Conservation (phyloP, 2,888 invertebrate genomes). For the Drosophila paucipuncta region DNA sequence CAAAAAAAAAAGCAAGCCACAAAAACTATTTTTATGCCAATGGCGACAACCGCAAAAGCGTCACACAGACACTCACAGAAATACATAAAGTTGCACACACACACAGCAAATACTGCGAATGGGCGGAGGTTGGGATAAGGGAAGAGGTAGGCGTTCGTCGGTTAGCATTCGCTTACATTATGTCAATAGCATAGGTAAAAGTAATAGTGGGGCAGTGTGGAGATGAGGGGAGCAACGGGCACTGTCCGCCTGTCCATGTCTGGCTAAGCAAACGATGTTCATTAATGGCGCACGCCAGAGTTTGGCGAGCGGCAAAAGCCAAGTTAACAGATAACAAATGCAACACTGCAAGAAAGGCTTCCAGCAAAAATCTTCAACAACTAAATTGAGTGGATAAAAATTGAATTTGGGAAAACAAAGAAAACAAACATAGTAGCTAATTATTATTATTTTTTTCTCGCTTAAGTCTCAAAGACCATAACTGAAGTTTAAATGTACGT, state of each 20-base stretch:
- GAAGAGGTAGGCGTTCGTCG: constrained; percentile 6
- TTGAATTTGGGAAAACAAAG: background rate
- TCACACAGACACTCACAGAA: constrained; percentile 36
- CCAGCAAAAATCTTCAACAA: background rate
- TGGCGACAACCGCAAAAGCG: constrained; percentile 64
- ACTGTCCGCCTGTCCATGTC: constrained; percentile 52
- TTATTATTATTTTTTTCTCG: no score
- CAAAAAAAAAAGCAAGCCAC: constrained; percentile 26
- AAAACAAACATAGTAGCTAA: background rate
- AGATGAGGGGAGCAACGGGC: background rate
- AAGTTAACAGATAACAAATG: constrained; percentile 73
- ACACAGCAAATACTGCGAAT: constrained; percentile 22
- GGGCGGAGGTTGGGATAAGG: background rate
- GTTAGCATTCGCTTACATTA: constrained; percentile 69
- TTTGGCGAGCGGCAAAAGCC: constrained; percentile 61
- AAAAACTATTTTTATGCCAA: constrained; percentile 77
- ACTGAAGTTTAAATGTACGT: background rate
- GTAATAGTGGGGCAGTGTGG: constrained; percentile 11
- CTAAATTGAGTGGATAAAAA: background rate
- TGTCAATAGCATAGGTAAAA: constrained; percentile 70
- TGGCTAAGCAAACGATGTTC: constrained; percentile 77
- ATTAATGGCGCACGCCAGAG: constrained; percentile 77
- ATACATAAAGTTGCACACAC: constrained; percentile 42
- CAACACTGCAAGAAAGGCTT: constrained; percentile 37
- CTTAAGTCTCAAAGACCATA: background rate